A percentile compares a stretch with the other conserved stretches of the same genome.
Evolutionary conservation across 2,113 vertebrate species (phyloP).

Genomic region (Ellobius talpinus): DNA sequence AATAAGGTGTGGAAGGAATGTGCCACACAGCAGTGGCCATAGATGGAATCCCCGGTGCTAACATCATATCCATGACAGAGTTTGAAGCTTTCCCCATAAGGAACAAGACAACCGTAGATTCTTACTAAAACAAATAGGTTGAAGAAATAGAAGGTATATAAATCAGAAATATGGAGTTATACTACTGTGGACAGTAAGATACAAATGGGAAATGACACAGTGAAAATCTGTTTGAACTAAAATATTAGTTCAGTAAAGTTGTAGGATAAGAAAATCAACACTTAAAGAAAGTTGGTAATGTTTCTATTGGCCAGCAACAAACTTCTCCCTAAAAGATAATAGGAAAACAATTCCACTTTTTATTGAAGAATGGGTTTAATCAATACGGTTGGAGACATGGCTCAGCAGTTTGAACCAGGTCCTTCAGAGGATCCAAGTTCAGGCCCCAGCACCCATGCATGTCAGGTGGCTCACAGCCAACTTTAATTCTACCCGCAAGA

Average conservation of each 20-base stretch:
- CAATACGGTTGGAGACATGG: neutral
- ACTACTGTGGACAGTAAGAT: neutral
- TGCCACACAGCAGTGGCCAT: neutral
- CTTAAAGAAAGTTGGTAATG: neutral
- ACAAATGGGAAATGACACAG: neutral
- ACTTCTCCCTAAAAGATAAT: neutral
- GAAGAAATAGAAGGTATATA: neutral
- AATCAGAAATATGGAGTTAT: neutral
- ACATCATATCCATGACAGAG: neutral
- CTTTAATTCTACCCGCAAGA: neutral
- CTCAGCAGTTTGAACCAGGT: neutral
- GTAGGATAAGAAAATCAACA: neutral
- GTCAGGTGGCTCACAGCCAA: neutral
- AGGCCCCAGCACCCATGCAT: neutral
- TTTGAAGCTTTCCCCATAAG: neutral
- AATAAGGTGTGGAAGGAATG: neutral
- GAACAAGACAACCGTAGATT: neutral
- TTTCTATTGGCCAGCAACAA: neutral
- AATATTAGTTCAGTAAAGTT: neutral
- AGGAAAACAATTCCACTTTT: neutral
- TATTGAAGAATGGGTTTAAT: neutral
- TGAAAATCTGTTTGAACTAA: neutral
- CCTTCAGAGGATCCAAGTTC: neutral
- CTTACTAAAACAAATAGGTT: neutral
- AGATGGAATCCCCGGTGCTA: neutral